phyloP scores from a whole-genome alignment of 2,113 vertebrate species.

The Cygnus buccinator region DNA sequence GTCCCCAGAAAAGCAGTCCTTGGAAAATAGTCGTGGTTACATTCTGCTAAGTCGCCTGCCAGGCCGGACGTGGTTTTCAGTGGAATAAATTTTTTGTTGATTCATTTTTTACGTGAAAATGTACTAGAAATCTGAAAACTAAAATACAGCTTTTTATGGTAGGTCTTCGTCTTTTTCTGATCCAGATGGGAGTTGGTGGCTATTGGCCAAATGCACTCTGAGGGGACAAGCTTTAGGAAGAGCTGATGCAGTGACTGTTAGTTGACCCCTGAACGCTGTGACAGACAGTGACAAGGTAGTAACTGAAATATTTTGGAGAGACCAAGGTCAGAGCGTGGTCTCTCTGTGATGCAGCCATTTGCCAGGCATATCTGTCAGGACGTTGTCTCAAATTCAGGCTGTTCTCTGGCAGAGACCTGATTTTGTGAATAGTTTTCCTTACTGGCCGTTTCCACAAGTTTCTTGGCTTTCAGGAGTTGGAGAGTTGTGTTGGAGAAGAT shows the following conservation, averaged over 20 bases:
- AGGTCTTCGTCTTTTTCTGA: neutral
- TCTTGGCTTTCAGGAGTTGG: neutral
- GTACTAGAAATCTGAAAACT: neutral
- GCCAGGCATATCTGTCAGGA: neutral
- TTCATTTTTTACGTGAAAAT: neutral
- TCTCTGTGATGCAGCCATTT: neutral
- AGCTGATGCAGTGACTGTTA: neutral
- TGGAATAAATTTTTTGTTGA: neutral
- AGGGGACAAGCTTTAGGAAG: neutral
- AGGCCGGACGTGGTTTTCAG: rapidly evolving
- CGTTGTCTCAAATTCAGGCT: neutral
- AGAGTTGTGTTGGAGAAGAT: neutral
- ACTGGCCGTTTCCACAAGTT: neutral
- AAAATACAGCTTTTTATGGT: neutral
- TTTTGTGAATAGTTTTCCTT: neutral
- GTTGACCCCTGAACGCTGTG: neutral
- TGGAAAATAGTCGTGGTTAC: neutral
- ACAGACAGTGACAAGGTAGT: rapidly evolving
- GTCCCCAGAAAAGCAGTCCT: neutral
- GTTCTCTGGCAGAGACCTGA: neutral
- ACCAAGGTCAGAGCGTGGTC: neutral
- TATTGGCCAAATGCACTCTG: no score
- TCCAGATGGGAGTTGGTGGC: neutral
- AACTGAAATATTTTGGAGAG: neutral
- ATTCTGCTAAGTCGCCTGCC: neutral